Evolutionary conservation across 2,113 vertebrate genomes (phyloP).

Genomic region (Hemichromis elongatus): DNA sequence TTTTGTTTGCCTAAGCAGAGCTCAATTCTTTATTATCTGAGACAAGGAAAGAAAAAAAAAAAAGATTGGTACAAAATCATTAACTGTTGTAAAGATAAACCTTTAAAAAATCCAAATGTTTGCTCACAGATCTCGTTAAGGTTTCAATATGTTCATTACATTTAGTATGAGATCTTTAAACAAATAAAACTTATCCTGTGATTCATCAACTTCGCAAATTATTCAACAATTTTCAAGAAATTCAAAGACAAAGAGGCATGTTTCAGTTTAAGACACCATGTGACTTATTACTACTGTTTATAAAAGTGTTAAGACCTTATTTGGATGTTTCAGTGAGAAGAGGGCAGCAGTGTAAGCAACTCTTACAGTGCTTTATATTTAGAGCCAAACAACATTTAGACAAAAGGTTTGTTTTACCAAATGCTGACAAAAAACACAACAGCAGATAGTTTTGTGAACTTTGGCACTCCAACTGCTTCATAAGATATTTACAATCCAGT

Average conservation of each 20-base stretch:
- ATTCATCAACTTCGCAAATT: neutral
- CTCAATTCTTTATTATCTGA: slow-evolving; percentile 3
- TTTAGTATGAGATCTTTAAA: neutral
- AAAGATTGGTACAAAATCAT: neutral
- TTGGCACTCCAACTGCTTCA: neutral
- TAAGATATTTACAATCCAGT: neutral
- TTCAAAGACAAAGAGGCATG: neutral
- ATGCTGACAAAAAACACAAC: neutral
- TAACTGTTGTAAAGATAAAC: neutral
- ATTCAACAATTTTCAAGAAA: neutral
- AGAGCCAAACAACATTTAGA: neutral
- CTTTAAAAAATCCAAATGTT: neutral
- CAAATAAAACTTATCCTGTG: neutral
- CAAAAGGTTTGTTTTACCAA: neutral
- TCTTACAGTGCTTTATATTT: neutral
- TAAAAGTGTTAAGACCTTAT: neutral
- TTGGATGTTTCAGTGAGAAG: neutral
- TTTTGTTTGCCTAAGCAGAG: slow-evolving; percentile 13
- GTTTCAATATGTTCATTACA: neutral
- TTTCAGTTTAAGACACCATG: neutral
- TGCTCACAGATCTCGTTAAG: neutral
- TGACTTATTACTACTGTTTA: neutral
- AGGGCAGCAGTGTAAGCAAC: neutral
- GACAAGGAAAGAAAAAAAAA: slow-evolving; percentile 4
- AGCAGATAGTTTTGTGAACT: neutral